Conservation (phyloP, 2,888 invertebrate genomes). For the Hyposoter didymator region DNA sequence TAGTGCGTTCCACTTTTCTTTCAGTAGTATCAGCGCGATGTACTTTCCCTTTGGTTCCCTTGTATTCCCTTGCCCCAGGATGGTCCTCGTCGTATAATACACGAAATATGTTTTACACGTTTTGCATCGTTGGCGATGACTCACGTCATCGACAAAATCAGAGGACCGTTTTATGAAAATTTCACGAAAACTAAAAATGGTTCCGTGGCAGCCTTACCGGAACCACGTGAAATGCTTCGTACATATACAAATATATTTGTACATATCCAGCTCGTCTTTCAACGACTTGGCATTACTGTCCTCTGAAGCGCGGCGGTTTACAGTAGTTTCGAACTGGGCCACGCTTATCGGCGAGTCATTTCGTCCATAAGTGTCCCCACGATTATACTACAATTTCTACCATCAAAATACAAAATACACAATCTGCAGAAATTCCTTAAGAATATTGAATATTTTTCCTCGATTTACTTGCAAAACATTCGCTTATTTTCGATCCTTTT, state of each 20-base stretch:
- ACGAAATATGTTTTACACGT: background rate
- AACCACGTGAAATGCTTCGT: background rate
- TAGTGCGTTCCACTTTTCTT: background rate
- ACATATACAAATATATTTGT: background rate
- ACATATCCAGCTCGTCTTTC: conserved; percentile 37
- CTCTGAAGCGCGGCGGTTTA: conserved; percentile 17
- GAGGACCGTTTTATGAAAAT: no score
- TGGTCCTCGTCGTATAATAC: background rate
- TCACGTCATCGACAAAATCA: no score
- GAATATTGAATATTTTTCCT: background rate
- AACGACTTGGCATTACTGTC: conserved; percentile 41
- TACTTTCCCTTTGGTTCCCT: background rate
- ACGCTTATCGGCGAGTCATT: conserved; percentile 58
- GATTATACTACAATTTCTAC: conserved; percentile 1
- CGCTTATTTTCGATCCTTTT: no score
- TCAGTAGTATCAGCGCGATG: background rate
- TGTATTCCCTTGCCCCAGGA: background rate
- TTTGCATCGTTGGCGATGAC: background rate
- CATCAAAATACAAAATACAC: background rate
- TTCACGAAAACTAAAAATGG: background rate
- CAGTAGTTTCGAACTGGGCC: conserved; percentile 46
- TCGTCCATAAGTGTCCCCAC: conserved; percentile 14
- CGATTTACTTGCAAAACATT: background rate
- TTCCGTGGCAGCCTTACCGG: background rate
- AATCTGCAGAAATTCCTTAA: no score